A percentile compares a stretch with the other conserved stretches of the same genome.
Conservation (phyloP, 1,140 invertebrate genomes). For the Sarcophaga bullata region DNA sequence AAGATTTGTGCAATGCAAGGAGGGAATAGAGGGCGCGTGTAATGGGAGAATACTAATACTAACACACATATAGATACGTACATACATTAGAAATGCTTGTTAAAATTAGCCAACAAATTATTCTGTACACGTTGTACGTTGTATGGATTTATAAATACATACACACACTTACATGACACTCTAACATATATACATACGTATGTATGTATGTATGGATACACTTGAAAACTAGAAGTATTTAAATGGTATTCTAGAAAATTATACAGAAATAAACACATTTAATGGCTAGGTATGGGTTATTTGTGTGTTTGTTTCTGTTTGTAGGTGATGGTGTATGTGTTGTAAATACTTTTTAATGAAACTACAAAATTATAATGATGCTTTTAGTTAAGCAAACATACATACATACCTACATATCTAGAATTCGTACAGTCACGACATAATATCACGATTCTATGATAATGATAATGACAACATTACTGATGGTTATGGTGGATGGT, state of each 20-base stretch:
- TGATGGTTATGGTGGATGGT: too few species aligned
- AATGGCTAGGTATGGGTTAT: too few species aligned
- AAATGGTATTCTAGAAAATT: too few species aligned
- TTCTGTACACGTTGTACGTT: conserved; percentile 4
- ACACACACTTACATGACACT: neutral
- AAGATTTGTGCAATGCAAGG: neutral
- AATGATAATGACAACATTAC: too few species aligned
- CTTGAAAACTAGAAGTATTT: too few species aligned
- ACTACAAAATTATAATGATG: conserved; percentile 19
- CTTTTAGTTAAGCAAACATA: neutral
- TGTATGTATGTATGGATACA: neutral
- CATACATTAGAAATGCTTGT: neutral
- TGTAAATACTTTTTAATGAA: conserved; percentile 1
- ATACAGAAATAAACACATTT: too few species aligned
- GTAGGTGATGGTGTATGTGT: too few species aligned
- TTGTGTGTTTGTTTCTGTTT: too few species aligned
- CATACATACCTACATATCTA: too few species aligned
- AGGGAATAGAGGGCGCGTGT: neutral
- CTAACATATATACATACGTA: neutral
- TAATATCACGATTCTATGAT: too few species aligned
- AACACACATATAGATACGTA: neutral
- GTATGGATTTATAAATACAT: neutral
- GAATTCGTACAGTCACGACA: too few species aligned
- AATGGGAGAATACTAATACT: neutral
- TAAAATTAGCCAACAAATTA: conserved; percentile 15